phyloP scores from a whole-genome alignment of 2,797 vertebrate genomes.

The Oreonectes daqikongensis region DNA sequence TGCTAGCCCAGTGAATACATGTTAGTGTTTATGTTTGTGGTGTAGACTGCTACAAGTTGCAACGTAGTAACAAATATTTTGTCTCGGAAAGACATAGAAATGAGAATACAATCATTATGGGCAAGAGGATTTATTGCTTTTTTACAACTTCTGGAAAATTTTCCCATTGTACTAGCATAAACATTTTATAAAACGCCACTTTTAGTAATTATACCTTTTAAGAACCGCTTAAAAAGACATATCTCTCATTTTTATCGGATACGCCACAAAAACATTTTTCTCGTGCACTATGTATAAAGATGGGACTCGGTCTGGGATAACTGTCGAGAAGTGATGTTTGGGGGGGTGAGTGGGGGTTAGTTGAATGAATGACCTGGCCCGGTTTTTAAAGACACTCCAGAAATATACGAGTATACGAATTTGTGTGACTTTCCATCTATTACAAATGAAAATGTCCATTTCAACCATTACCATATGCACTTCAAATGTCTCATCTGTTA shows the following conservation, averaged over 20 bases:
- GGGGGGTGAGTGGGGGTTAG: too few species aligned
- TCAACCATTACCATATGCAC: conserved; percentile 57
- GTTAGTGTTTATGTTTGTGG: conserved; percentile 42
- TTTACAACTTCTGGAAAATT: too few species aligned
- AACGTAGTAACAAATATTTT: neutral
- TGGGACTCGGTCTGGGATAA: conserved; percentile 62
- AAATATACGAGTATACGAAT: conserved; percentile 74
- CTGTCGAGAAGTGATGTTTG: conserved; percentile 40
- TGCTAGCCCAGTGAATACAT: neutral
- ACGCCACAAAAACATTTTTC: conserved; percentile 70
- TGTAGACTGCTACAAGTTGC: neutral
- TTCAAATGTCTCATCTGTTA: conserved; percentile 71
- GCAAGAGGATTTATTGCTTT: neutral
- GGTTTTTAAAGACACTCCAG: conserved; percentile 78
- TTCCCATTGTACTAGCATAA: neutral
- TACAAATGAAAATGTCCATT: conserved; percentile 60
- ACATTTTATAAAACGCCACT: conserved; percentile 58
- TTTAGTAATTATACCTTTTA: conserved; percentile 68
- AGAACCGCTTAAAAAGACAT: conserved; percentile 73
- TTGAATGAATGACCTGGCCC: conserved; percentile 83
- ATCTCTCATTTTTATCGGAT: conserved; percentile 73
- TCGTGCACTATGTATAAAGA: conserved; percentile 62
- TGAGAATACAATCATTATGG: neutral
- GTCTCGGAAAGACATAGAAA: neutral
- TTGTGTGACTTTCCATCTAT: conserved; percentile 61